These are phyloP conservation scores for Augiades crinisus DNA, from an alignment of 2,888 invertebrate genomes.

Conservation along the genomic window DNA sequence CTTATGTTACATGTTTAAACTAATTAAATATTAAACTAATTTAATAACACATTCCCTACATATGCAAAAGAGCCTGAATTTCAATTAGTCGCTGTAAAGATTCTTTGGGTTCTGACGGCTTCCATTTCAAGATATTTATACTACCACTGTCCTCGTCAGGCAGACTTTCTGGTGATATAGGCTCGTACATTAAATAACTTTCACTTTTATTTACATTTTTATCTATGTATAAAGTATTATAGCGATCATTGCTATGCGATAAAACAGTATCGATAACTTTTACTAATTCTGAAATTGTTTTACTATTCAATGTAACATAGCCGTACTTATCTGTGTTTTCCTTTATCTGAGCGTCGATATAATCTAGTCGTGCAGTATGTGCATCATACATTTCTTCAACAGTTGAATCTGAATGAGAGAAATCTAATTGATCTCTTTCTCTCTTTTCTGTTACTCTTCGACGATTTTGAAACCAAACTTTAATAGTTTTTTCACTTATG, in stretches of 20 bases:
- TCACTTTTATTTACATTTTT: slow-evolving; percentile 13
- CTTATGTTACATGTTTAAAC: too few relatives aligned
- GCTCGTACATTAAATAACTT: slow-evolving; percentile 45
- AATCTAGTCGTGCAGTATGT: slow-evolving; percentile 36
- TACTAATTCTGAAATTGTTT: slow-evolving; percentile 43
- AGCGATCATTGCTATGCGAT: slow-evolving; percentile 26
- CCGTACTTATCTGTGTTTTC: slow-evolving; percentile 48
- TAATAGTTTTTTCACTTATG: slow-evolving; percentile 85
- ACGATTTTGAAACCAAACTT: slow-evolving; percentile 90
- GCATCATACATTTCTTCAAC: slow-evolving; percentile 27
- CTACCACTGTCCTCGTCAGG: slow-evolving; percentile 30
- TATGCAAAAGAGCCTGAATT: slow-evolving; percentile 24
- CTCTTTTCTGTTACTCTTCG: slow-evolving; percentile 77
- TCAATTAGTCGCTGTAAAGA: slow-evolving; percentile 28
- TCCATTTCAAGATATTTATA: slow-evolving; percentile 19
- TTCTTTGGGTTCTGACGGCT: slow-evolving; percentile 26
- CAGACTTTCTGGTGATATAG: slow-evolving; percentile 53
- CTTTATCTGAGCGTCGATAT: slow-evolving; percentile 47
- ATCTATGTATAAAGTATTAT: slow-evolving; percentile 14
- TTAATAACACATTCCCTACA: neutral
- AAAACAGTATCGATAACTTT: slow-evolving; percentile 44
- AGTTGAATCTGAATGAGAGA: slow-evolving; percentile 31
- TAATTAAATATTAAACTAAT: neutral
- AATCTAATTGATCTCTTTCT: slow-evolving; percentile 30
- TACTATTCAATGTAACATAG: slow-evolving; percentile 50